phyloP scores from a whole-genome alignment of 2,888 invertebrate genomes.

The Ormyrus labotus region DNA sequence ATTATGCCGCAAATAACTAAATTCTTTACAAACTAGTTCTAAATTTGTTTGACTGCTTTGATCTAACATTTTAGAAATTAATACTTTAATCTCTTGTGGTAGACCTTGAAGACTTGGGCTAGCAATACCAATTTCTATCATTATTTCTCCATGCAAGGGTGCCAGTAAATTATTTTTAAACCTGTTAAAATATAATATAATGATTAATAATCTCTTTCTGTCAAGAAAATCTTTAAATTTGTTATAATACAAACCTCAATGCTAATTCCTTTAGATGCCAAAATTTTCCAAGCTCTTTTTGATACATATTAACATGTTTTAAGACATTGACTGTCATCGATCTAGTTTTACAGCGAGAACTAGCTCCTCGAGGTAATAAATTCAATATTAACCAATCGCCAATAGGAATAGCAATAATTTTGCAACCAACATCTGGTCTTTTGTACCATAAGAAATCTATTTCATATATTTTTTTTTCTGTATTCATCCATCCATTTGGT shows the following conservation, averaged over 20 bases:
- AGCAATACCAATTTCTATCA: constrained; percentile 74
- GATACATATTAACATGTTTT: constrained; percentile 51
- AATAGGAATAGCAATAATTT: constrained; percentile 66
- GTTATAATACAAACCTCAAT: constrained; percentile 29
- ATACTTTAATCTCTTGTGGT: constrained; percentile 72
- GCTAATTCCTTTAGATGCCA: constrained; percentile 56
- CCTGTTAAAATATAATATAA: constrained; percentile 70
- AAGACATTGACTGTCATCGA: constrained; percentile 41
- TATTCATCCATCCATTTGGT: constrained; percentile 60
- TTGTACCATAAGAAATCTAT: constrained; percentile 60
- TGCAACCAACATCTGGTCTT: constrained; percentile 61
- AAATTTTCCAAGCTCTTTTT: constrained; percentile 43
- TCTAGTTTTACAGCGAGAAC: constrained; percentile 27
- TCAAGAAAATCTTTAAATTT: not conserved
- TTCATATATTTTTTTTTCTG: constrained; percentile 60
- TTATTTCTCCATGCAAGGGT: constrained; percentile 78
- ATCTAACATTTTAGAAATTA: constrained; percentile 41
- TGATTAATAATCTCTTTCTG: constrained; percentile 6
- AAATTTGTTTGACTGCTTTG: constrained; percentile 37
- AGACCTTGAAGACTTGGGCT: constrained; percentile 71
- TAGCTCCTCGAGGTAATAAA: constrained; percentile 59
- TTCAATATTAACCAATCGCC: constrained; percentile 69
- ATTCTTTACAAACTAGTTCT: constrained; percentile 26
- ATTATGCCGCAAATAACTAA: not conserved
- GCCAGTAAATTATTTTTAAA: constrained; percentile 79